Conservation (phyloP, 2,888 invertebrate species). For the Sericinus montela region DNA sequence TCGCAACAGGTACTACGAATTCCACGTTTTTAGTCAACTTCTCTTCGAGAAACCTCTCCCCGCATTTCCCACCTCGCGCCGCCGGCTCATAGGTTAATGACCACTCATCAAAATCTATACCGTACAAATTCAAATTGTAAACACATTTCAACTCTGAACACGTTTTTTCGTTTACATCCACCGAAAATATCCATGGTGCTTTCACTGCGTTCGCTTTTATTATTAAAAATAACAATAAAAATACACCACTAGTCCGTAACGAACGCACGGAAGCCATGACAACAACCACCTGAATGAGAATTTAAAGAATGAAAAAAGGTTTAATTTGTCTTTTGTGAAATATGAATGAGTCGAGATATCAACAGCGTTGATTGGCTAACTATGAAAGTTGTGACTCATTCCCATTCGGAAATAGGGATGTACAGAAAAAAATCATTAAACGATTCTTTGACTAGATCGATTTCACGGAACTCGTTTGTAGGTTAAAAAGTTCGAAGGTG, state of each 20-base stretch:
- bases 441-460: no score
- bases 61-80: conserved; percentile 36
- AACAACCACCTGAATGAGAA: conserved; percentile 28
- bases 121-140: conserved; percentile 52
- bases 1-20: conserved; percentile 39
- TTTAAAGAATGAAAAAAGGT: conserved; percentile 17
- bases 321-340: no score
- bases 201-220: conserved; percentile 48
- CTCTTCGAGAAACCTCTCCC: conserved; percentile 7
- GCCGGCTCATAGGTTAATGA: conserved; percentile 54
- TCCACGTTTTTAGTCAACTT: conserved; percentile 28
- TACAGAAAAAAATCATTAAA: no score
- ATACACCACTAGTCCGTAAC: conserved; percentile 68
- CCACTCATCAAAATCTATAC: conserved; percentile 47
- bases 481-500: no score
- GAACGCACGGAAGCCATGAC: conserved; percentile 51
- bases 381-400: not conserved
- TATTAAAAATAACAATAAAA: conserved; percentile 67
- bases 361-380: no score
- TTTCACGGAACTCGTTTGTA: no score
- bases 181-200: conserved; percentile 68
- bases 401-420: conserved; percentile 1
- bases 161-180: conserved; percentile 43
- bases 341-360: no score
- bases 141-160: conserved; percentile 53